Evolutionary conservation across 2,797 vertebrate genomes (phyloP).

Genomic region (Melanotaenia parkinsoni): DNA sequence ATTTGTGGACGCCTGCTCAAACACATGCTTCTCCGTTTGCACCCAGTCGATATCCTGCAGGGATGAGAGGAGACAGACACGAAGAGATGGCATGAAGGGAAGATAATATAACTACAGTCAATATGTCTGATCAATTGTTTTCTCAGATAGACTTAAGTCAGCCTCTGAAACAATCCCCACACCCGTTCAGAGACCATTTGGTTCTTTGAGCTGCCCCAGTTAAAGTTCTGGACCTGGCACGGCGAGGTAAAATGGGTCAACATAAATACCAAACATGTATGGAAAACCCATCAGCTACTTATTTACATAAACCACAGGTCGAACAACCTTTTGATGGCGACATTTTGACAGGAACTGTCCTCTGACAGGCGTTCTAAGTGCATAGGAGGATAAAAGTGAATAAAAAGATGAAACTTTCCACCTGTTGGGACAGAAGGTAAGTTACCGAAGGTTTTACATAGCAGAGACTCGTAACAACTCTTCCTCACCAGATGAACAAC

Average conservation of each 20-base stretch:
- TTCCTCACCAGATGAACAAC: too few relatives aligned
- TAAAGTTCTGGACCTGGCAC: neutral
- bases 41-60: constrained; percentile 98
- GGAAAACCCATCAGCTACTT: constrained; percentile 8
- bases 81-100: constrained; percentile 28
- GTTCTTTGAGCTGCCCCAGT: neutral
- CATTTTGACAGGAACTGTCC: too few relatives aligned
- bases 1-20: constrained; percentile 97
- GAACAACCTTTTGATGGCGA: neutral
- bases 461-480: too few relatives aligned
- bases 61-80: constrained; percentile 44
- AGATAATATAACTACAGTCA: constrained; percentile 43
- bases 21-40: constrained; percentile 99
- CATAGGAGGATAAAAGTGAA: neutral
- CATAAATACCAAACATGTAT: neutral
- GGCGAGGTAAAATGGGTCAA: neutral
- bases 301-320: neutral
- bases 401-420: neutral
- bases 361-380: neutral
- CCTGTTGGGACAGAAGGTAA: neutral
- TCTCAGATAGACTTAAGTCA: constrained; percentile 22
- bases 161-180: constrained; percentile 3
- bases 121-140: constrained; percentile 53
- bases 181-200: neutral
- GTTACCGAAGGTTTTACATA: too few relatives aligned